Evolutionary conservation across 2,888 invertebrate species (phyloP).

Genomic region (Apotomis turbidana): DNA sequence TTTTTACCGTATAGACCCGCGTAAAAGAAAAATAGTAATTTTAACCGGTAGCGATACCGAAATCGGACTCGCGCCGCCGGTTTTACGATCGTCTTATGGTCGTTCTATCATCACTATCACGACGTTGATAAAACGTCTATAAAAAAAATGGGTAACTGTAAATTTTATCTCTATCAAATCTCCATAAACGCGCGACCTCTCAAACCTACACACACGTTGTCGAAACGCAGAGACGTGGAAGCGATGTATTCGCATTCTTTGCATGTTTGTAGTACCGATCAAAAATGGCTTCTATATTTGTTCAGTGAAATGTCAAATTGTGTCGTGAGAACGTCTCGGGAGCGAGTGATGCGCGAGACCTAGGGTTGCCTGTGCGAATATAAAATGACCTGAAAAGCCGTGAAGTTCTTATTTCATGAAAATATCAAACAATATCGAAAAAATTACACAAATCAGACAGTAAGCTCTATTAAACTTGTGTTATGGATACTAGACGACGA

Average conservation of each 20-base stretch:
- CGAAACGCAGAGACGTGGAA: slow-evolving; percentile 52
- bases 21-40: slow-evolving; percentile 52
- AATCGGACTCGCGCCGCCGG: slow-evolving; percentile 61
- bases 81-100: slow-evolving; percentile 53
- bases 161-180: slow-evolving; percentile 60
- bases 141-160: slow-evolving; percentile 56
- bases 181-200: slow-evolving; percentile 57
- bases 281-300: slow-evolving; percentile 80
- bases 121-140: slow-evolving; percentile 58
- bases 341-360: slow-evolving; percentile 62
- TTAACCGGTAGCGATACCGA: slow-evolving; percentile 68
- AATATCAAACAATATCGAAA: too few relatives aligned
- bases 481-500: too few relatives aligned
- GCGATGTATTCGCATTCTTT: slow-evolving; percentile 67
- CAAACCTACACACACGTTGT: slow-evolving; percentile 57
- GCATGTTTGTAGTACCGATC: slow-evolving; percentile 62
- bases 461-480: too few relatives aligned
- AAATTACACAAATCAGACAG: too few relatives aligned
- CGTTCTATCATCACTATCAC: slow-evolving; percentile 57
- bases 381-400: slow-evolving; percentile 2
- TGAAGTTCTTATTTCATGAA: too few relatives aligned
- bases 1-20: slow-evolving; percentile 62
- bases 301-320: slow-evolving; percentile 80
- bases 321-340: slow-evolving; percentile 75
- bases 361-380: slow-evolving; percentile 16